phyloP scores from a whole-genome alignment of 2,888 invertebrate species.

The Tetropium fuscum region DNA sequence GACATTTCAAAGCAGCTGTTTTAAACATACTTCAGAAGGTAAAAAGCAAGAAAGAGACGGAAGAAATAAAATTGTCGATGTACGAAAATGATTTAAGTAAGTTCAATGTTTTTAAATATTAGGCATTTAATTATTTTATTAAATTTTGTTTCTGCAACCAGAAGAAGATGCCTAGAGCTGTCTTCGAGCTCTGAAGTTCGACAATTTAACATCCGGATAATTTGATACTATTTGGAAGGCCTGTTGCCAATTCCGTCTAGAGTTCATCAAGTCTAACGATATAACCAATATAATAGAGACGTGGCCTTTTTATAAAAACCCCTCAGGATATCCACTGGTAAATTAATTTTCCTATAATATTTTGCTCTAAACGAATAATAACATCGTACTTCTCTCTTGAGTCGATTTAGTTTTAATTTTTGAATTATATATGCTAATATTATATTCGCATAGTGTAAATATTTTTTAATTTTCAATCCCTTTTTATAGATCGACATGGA shows the following conservation, averaged over 20 bases:
- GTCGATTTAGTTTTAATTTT: background rate
- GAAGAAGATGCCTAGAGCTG: slow-evolving; percentile 34
- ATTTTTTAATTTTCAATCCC: slow-evolving; percentile 1
- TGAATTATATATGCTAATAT: background rate
- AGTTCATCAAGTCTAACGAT: slow-evolving; percentile 11
- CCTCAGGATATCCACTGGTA: background rate
- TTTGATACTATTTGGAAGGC: slow-evolving; percentile 41
- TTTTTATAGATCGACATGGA: slow-evolving; percentile 3
- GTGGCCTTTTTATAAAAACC: background rate
- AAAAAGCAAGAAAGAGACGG: slow-evolving; percentile 34
- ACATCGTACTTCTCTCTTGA: too few relatives aligned
- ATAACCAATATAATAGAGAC: slow-evolving; percentile 5
- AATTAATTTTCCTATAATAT: slow-evolving; percentile 1
- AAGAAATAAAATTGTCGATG: background rate
- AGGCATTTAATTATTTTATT: slow-evolving; percentile 2
- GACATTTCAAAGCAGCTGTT: slow-evolving; percentile 35
- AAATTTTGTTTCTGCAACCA: slow-evolving; percentile 22
- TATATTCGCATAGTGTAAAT: background rate
- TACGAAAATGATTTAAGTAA: slow-evolving; percentile 1
- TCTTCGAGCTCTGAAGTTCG: slow-evolving; percentile 34
- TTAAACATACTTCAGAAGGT: slow-evolving; percentile 34
- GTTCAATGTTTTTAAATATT: background rate
- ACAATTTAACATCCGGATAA: slow-evolving; percentile 36
- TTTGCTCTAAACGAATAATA: slow-evolving; percentile 1
- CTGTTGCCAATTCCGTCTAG: slow-evolving; percentile 29